These are phyloP conservation scores for Watersipora subatra DNA, from an alignment of 1,140 invertebrate species.

Conservation along the genomic window DNA sequence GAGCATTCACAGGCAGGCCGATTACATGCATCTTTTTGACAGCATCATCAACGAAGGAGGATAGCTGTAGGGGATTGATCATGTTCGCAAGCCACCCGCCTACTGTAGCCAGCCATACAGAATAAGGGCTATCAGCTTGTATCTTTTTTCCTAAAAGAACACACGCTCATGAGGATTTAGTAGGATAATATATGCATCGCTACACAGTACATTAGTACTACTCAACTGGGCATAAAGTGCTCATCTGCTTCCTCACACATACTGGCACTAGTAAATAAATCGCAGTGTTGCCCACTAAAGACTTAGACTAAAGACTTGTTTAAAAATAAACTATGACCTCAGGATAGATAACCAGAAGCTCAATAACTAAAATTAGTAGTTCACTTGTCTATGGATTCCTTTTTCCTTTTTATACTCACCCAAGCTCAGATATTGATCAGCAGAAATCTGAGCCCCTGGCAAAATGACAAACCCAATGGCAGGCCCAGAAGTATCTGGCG, in stretches of 20 bases:
- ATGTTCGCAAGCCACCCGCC: constrained; percentile 18
- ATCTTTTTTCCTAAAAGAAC: background rate
- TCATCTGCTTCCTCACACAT: too few species aligned
- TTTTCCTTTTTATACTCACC: too few species aligned
- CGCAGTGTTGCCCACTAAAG: too few species aligned
- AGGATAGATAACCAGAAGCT: too few species aligned
- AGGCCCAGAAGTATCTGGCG: background rate
- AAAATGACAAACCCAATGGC: background rate
- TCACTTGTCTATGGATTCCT: too few species aligned
- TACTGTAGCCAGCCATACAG: constrained; percentile 20
- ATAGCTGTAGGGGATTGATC: constrained; percentile 44
- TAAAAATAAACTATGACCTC: too few species aligned
- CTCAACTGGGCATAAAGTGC: too few species aligned
- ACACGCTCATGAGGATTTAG: background rate
- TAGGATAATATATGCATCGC: too few species aligned
- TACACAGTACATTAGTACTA: too few species aligned
- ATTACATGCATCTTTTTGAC: constrained; percentile 6
- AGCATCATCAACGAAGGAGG: constrained; percentile 48
- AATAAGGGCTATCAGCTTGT: background rate
- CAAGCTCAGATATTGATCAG: background rate
- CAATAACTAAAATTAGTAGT: too few species aligned
- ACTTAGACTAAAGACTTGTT: too few species aligned
- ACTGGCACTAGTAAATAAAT: too few species aligned
- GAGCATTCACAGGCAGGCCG: constrained; percentile 15
- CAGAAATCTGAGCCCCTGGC: background rate